Percentiles rank a stretch among this genome's conserved stretches.
These are phyloP conservation scores for Procambarus virginalis DNA, from an alignment of 1,140 invertebrate species.

Conservation along the genomic window DNA sequence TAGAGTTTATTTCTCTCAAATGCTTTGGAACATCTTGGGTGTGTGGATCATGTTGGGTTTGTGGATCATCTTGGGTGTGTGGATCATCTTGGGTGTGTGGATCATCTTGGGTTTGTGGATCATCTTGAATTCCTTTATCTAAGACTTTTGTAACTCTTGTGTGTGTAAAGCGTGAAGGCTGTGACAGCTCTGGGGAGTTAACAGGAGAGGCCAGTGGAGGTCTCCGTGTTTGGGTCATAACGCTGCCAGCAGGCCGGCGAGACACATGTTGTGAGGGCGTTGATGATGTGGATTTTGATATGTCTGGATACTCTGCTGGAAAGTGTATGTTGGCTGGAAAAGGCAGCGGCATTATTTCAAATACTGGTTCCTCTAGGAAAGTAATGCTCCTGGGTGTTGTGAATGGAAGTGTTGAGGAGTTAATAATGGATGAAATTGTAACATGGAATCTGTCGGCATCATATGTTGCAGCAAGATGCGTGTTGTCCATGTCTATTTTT, in stretches of 20 bases:
- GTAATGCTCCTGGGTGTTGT: slow-evolving; percentile 3
- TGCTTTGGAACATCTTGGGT: too few relatives aligned
- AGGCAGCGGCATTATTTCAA: neutral
- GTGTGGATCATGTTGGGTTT: too few relatives aligned
- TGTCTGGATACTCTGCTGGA: neutral
- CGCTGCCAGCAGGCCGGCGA: neutral
- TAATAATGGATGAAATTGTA: neutral
- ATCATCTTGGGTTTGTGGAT: neutral
- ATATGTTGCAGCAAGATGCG: neutral
- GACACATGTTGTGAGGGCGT: neutral
- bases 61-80: too few relatives aligned
- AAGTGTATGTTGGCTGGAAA: neutral
- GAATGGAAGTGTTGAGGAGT: neutral
- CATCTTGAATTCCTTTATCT: neutral
- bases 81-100: too few relatives aligned
- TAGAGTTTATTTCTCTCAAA: too few relatives aligned
- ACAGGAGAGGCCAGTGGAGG: neutral
- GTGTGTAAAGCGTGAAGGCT: too few relatives aligned
- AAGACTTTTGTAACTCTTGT: too few relatives aligned
- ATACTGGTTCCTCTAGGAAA: neutral
- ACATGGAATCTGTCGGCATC: neutral
- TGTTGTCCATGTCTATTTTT: neutral
- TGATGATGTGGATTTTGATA: neutral
- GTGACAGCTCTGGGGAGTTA: neutral
- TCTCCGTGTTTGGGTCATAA: neutral